Conservation (phyloP, 2,888 invertebrate genomes). For the Lepidocyrtoides sp. region DNA sequence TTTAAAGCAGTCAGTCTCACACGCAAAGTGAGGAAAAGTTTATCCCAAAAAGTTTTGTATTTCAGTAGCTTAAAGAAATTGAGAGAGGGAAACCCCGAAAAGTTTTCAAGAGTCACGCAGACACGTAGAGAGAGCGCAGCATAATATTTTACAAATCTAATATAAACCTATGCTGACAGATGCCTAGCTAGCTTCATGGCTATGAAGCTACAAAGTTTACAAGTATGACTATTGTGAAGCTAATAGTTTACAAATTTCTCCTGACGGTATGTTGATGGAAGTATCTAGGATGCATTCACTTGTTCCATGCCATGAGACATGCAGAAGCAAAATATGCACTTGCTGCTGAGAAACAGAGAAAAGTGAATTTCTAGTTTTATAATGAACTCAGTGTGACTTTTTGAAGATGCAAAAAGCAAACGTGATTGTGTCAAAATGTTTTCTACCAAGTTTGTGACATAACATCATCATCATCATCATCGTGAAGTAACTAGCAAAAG, state of each 20-base stretch:
- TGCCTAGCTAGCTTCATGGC: conserved; percentile 13
- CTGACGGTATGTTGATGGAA: background rate
- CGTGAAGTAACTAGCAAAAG: background rate
- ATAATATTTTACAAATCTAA: background rate
- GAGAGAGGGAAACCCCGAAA: background rate
- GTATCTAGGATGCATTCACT: background rate
- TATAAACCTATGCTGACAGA: conserved; percentile 19
- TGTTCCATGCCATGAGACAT: background rate
- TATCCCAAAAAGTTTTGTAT: background rate
- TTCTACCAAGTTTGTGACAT: conserved; percentile 6
- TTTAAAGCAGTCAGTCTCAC: background rate
- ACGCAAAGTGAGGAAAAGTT: conserved; percentile 1
- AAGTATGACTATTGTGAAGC: background rate
- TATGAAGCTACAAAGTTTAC: too few relatives aligned
- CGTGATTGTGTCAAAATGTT: background rate
- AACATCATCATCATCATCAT: background rate
- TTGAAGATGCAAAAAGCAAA: background rate
- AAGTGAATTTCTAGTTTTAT: background rate
- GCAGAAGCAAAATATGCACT: background rate
- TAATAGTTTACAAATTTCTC: conserved; percentile 6
- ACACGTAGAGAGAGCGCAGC: background rate
- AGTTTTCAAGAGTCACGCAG: background rate
- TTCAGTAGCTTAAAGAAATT: too few relatives aligned
- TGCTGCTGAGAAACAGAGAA: background rate
- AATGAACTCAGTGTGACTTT: conserved; percentile 8